A percentile compares a stretch with the other conserved stretches of the same genome.
phyloP scores from a whole-genome alignment of 2,888 invertebrate genomes.

The Chirona hameri region DNA sequence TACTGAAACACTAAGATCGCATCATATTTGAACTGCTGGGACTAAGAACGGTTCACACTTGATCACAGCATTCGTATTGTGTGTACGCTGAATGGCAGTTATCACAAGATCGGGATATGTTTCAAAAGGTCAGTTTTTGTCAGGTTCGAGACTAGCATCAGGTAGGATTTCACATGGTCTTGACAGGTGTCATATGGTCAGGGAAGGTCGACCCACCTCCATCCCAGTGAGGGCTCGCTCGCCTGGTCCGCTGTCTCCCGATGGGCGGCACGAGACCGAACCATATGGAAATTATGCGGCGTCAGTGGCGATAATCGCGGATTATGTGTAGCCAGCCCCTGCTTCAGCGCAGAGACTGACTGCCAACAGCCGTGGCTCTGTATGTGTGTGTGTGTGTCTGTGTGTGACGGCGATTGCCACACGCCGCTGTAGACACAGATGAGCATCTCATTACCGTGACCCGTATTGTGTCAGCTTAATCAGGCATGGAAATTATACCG shows the following conservation, averaged over 20 bases:
- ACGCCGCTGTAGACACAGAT: neutral
- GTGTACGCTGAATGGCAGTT: too few species aligned
- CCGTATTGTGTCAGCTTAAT: slow-evolving; percentile 5
- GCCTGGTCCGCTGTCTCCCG: neutral
- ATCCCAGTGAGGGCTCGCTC: too few species aligned
- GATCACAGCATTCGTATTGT: too few species aligned
- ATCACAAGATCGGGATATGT: too few species aligned
- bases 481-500: neutral
- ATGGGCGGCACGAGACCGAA: neutral
- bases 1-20: too few species aligned
- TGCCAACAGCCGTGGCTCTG: neutral
- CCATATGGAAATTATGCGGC: neutral
- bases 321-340: neutral
- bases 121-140: too few species aligned
- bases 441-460: neutral
- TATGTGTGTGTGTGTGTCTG: neutral
- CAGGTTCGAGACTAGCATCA: too few species aligned
- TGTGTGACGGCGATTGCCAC: neutral
- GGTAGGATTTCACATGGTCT: too few species aligned
- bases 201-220: too few species aligned
- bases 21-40: too few species aligned
- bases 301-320: neutral
- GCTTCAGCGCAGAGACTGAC: neutral
- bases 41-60: too few species aligned
- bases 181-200: too few species aligned